phyloP scores from a whole-genome alignment of 2,113 vertebrate species.

The Oceanodroma tethys region DNA sequence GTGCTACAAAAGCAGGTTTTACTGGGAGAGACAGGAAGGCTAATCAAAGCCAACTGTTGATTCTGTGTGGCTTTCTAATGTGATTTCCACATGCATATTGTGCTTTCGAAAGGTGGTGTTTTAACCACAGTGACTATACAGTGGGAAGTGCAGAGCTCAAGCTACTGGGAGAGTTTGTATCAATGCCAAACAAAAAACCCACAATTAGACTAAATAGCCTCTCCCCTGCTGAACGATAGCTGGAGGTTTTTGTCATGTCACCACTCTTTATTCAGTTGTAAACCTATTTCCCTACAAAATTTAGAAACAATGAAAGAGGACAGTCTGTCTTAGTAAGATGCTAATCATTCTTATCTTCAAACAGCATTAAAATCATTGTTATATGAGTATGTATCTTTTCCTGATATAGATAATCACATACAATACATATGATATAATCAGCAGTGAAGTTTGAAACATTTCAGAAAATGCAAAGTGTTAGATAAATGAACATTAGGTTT shows the following conservation, averaged over 20 bases:
- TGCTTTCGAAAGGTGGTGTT: conserved; percentile 16
- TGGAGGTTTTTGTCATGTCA: background rate
- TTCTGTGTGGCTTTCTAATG: background rate
- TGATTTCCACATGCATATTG: background rate
- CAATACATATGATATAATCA: background rate
- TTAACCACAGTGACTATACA: background rate
- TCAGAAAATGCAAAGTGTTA: background rate
- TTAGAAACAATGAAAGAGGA: background rate
- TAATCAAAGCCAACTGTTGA: background rate
- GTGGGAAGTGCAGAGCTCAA: background rate
- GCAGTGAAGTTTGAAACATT: background rate
- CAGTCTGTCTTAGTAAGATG: background rate
- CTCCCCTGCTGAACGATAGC: background rate
- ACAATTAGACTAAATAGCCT: background rate
- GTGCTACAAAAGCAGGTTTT: background rate
- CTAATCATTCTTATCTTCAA: background rate
- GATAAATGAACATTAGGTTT: background rate
- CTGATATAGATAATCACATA: background rate
- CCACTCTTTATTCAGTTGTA: background rate
- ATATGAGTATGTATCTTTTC: background rate
- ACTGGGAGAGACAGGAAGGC: background rate
- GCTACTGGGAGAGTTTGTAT: background rate
- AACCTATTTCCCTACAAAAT: background rate
- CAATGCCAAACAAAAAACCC: background rate
- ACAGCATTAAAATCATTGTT: background rate